Evolutionary conservation across 2,888 invertebrate species (phyloP).

Genomic region (Dascillus cervinus): DNA sequence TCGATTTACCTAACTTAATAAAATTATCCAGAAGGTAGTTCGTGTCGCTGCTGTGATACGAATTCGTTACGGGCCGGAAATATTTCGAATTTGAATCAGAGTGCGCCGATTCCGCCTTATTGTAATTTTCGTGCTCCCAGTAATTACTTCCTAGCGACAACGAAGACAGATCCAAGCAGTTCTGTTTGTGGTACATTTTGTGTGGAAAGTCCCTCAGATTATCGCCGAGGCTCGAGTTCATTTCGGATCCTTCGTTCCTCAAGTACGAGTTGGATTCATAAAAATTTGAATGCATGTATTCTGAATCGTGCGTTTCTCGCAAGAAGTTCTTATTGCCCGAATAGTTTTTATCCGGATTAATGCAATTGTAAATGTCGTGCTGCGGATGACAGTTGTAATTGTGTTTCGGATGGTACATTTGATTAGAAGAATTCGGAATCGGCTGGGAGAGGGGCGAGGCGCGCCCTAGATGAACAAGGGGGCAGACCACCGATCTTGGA

Average conservation of each 20-base stretch:
- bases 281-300: slow-evolving; percentile 26
- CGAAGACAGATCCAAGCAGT: slow-evolving; percentile 36
- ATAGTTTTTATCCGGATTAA: slow-evolving; percentile 16
- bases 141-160: slow-evolving; percentile 37
- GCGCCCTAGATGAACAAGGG: slow-evolving; percentile 52
- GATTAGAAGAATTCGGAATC: slow-evolving; percentile 19
- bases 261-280: slow-evolving; percentile 28
- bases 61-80: slow-evolving; percentile 23
- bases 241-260: slow-evolving; percentile 20
- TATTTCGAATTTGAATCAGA: slow-evolving; percentile 27
- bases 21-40: slow-evolving; percentile 41
- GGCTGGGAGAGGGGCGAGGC: slow-evolving; percentile 37
- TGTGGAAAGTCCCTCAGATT: slow-evolving; percentile 10
- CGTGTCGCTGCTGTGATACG: slow-evolving; percentile 21
- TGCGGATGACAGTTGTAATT: slow-evolving; percentile 25
- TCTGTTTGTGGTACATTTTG: slow-evolving; percentile 29
- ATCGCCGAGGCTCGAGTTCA: slow-evolving; percentile 11
- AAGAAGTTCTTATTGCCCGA: slow-evolving; percentile 16
- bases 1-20: slow-evolving; percentile 45
- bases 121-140: slow-evolving; percentile 36
- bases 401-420: slow-evolving; percentile 24
- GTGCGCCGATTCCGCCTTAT: slow-evolving; percentile 26
- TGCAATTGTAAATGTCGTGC: slow-evolving; percentile 23
- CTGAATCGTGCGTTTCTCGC: slow-evolving; percentile 20
- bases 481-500: slow-evolving; percentile 49